phyloP scores from a whole-genome alignment of 2,888 invertebrate species.

The Caradrina kadenii region DNA sequence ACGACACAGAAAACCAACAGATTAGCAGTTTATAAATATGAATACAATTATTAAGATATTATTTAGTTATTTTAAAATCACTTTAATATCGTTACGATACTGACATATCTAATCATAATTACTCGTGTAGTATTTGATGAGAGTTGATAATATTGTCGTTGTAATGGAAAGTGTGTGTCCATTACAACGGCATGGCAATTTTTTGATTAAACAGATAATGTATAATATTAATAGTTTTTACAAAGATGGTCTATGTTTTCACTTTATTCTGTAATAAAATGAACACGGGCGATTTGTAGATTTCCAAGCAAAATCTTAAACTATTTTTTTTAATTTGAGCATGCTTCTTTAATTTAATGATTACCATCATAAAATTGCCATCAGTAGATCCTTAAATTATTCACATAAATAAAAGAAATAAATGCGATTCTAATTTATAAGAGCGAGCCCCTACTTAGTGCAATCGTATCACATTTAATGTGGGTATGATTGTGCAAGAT shows the following conservation, averaged over 20 bases:
- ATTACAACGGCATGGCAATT: constrained; percentile 27
- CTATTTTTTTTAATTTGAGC: constrained; percentile 8
- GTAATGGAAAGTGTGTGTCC: constrained; percentile 20
- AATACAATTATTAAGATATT: constrained; percentile 61
- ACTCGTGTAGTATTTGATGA: constrained; percentile 19
- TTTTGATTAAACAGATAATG: constrained; percentile 36
- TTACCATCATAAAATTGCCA: constrained; percentile 25
- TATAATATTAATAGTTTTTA: constrained; percentile 27
- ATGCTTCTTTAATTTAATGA: constrained; percentile 27
- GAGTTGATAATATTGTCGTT: constrained; percentile 24
- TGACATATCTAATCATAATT: constrained; percentile 29
- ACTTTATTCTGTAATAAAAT: constrained; percentile 26
- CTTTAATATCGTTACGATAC: constrained; percentile 34
- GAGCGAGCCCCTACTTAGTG: constrained; percentile 25
- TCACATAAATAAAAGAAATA: constrained; percentile 21
- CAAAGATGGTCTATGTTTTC: constrained; percentile 17
- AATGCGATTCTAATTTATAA: constrained; percentile 33
- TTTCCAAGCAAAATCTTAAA: constrained; percentile 1
- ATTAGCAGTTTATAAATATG: constrained; percentile 66
- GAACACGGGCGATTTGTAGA: constrained; percentile 16
- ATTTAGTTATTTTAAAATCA: constrained; percentile 42
- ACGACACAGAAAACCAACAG: constrained; percentile 66
- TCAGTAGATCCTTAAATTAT: constrained; percentile 8
- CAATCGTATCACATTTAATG: constrained; percentile 64
- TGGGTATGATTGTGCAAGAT: constrained; percentile 75